Evolutionary conservation across 2,888 invertebrate genomes (phyloP).

Genomic region (Epinotia demarniana): DNA sequence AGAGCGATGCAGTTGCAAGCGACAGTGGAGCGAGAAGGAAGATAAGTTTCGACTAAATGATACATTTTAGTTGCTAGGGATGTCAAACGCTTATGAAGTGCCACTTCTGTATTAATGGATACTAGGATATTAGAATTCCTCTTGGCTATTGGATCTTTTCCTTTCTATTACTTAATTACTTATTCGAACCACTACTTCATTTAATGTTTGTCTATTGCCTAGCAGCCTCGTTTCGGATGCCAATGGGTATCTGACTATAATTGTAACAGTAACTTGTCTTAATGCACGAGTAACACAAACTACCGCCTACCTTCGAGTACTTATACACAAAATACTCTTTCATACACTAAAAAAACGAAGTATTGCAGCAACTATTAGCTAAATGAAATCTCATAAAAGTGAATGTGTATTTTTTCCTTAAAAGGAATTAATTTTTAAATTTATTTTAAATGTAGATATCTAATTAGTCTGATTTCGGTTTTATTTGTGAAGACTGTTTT

Average conservation of each 20-base stretch:
- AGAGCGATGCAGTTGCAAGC: slow-evolving; percentile 47
- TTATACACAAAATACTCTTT: too few species aligned
- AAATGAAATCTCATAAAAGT: neutral
- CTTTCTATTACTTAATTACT: neutral
- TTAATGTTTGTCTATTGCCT: neutral
- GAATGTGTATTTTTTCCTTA: neutral
- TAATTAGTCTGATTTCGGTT: slow-evolving; percentile 25
- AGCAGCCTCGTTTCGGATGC: neutral
- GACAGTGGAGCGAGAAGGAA: slow-evolving; percentile 59
- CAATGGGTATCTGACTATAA: neutral
- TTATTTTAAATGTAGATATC: slow-evolving; percentile 28
- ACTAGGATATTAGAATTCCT: slow-evolving; percentile 27
- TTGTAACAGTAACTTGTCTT: neutral
- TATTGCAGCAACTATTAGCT: neutral
- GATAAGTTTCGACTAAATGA: slow-evolving; percentile 58
- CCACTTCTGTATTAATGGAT: slow-evolving; percentile 33
- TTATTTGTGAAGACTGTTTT: slow-evolving; percentile 44
- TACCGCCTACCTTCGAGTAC: neutral
- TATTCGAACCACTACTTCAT: neutral
- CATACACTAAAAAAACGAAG: too few species aligned
- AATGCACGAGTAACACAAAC: neutral
- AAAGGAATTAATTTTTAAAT: neutral
- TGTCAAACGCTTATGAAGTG: slow-evolving; percentile 43
- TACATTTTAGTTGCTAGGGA: slow-evolving; percentile 4
- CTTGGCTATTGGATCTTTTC: slow-evolving; percentile 9